Evolutionary conservation across 92 coral and sea anemone species (phyloP), one percentile per base, ranked within the genome.

Genomic region (Umimayanthus kanabou): DNA sequence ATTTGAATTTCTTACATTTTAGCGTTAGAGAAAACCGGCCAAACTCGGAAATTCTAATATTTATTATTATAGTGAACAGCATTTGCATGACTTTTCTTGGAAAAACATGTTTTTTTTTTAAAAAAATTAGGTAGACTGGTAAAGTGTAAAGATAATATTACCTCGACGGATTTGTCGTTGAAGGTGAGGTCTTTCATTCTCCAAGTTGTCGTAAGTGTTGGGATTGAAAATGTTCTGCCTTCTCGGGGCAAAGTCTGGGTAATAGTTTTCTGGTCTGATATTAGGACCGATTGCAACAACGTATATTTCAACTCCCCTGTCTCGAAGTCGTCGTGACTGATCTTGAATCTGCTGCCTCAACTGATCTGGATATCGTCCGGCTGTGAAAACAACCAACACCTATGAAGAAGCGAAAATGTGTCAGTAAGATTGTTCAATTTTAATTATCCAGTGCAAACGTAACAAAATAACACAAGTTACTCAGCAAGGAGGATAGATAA

Each of bases 271-370:
- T 73, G 89, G 87, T 64, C 71, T 79, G 13, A 73, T 86, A 37
- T 89, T 88, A 3, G 73, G 14, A 37, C 96, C 93, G 30, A 90
- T 88, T 25, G 93, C 96, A 13, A 93, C 89, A 49, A 94, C 85
- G 76, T 92, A 93, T 82, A 92, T 85, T n/a, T 88, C 81, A 30
- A 94, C 94, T 15, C 96, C 96, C 40, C 88, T 88, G 23, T 70
- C 76, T 85, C 92, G 90, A 42, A 94, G 87, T 20, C 77, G 80
- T 30, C 73, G 43, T 20, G 96, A 23, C 11, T 28, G 64, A 29
- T 79, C 67, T 79, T 67, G 82, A 45, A 79, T 79, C 43, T 79
- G 82, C 23, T 79, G 82, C 13, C 82, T 79, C 16, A 79, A 25
- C 47, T 50, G 82, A 71, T 47, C 50, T 11, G 50, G 50, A 47